A percentile compares a stretch with the other conserved stretches of the same genome.
Evolutionary conservation across 2,113 vertebrate species (phyloP).

Genomic region (Halichoeres trimaculatus): DNA sequence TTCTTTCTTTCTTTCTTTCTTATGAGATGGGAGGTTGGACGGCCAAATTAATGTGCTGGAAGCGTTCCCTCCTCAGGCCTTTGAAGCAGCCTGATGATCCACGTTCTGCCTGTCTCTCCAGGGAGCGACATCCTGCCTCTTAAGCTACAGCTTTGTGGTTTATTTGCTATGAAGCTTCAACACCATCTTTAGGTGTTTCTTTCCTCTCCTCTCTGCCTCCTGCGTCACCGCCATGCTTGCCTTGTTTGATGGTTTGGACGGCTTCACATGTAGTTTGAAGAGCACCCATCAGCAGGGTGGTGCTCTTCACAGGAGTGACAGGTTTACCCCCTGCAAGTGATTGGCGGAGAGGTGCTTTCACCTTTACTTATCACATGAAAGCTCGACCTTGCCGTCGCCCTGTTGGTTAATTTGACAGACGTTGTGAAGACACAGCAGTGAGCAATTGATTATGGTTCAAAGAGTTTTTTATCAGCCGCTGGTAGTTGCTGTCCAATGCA

Average conservation of each 20-base stretch:
- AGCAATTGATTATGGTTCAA: conserved; percentile 64
- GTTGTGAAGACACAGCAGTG: conserved; percentile 29
- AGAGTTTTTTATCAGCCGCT: conserved; percentile 59
- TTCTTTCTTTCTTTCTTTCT: conserved; percentile 48
- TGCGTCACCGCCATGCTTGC: background rate
- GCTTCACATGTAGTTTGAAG: conserved; percentile 50
- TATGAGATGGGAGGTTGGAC: background rate
- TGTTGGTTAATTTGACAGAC: conserved; percentile 59
- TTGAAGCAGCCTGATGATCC: conserved; percentile 56
- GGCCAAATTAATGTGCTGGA: conserved; percentile 22
- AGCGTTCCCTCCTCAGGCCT: conserved; percentile 19
- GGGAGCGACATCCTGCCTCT: conserved; percentile 26
- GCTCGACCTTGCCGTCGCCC: conserved; percentile 46
- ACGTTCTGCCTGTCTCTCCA: conserved; percentile 6
- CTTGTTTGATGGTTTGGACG: conserved; percentile 39
- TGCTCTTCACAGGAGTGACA: conserved; percentile 21
- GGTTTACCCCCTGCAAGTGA: conserved; percentile 26
- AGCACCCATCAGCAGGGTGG: conserved; percentile 5
- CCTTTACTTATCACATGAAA: conserved; percentile 49
- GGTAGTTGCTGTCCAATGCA: conserved; percentile 13
- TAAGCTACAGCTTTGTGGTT: conserved; percentile 30
- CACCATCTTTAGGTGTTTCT: conserved; percentile 16
- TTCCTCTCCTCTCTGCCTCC: background rate
- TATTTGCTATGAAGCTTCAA: conserved; percentile 38
- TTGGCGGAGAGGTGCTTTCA: background rate